Percentiles rank a stretch among this genome's conserved stretches.
Evolutionary conservation across 2,888 invertebrate species (phyloP).

Genomic region (Chesias legatella): DNA sequence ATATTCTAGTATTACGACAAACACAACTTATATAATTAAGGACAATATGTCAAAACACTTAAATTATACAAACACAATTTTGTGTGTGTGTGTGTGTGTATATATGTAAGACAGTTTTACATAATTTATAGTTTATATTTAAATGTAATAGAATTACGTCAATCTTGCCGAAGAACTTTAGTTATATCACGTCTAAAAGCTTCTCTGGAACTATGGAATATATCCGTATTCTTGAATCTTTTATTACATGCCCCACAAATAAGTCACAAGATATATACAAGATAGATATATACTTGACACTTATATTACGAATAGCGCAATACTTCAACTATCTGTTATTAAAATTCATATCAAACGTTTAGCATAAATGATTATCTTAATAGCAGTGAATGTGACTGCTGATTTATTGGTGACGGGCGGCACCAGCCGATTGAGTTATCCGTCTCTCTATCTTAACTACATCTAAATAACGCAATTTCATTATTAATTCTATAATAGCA

Average conservation of each 20-base stretch:
- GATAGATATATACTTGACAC: constrained; percentile 3
- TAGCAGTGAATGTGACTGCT: constrained; percentile 5
- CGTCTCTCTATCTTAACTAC: constrained; percentile 5
- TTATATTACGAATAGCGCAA: background rate
- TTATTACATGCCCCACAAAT: constrained; percentile 4
- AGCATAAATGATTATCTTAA: background rate
- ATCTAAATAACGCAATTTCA: constrained; percentile 8
- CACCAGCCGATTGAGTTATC: constrained; percentile 10
- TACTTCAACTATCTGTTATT: background rate
- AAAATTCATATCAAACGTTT: background rate
- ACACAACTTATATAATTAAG: too few relatives aligned
- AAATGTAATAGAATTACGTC: too few relatives aligned
- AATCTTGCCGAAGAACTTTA: too few relatives aligned
- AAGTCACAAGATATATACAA: constrained; percentile 5
- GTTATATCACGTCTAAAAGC: too few relatives aligned
- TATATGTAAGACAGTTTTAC: too few relatives aligned
- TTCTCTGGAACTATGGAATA: too few relatives aligned
- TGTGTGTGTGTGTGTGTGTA: too few relatives aligned
- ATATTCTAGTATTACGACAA: too few relatives aligned
- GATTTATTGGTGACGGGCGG: constrained; percentile 9
- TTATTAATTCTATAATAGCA: constrained; percentile 6
- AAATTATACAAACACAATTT: too few relatives aligned
- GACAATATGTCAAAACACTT: too few relatives aligned
- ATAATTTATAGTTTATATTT: too few relatives aligned
- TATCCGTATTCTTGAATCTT: too few relatives aligned